Conservation (phyloP, 2,888 invertebrate species). For the Drosophila ezoana region DNA sequence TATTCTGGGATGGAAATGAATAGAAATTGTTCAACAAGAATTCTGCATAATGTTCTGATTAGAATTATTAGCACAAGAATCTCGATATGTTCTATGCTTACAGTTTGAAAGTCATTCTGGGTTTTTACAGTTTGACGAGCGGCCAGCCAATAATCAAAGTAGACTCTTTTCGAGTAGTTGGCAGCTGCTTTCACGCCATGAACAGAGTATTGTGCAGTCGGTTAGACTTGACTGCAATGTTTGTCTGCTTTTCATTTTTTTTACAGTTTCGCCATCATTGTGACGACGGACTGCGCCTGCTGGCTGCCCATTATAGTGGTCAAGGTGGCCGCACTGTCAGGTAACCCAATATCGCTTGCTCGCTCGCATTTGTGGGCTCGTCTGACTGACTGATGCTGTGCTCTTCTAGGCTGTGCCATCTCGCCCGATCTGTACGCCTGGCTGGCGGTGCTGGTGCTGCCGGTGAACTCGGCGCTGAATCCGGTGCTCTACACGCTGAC, state of each 20-base stretch:
- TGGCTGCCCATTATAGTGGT: conserved; percentile 88
- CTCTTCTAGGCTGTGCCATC: conserved; percentile 85
- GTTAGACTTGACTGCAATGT: no score
- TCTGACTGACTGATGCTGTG: neutral
- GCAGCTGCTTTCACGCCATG: neutral
- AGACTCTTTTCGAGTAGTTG: neutral
- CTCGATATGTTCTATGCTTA: no score
- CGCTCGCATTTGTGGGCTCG: neutral
- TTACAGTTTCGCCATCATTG: conserved; percentile 86
- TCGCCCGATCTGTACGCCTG: conserved; percentile 87
- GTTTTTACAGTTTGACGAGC: no score
- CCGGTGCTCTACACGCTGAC: conserved; percentile 88
- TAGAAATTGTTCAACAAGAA: no score
- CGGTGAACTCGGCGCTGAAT: conserved; percentile 88
- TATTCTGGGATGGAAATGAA: no score
- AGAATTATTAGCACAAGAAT: no score
- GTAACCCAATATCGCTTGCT: conserved; percentile 75
- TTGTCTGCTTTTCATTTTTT: neutral
- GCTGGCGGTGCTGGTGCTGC: conserved; percentile 87
- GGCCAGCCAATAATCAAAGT: neutral
- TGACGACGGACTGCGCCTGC: conserved; percentile 87
- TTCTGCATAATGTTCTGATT: no score
- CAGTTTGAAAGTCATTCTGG: no score
- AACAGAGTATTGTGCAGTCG: neutral
- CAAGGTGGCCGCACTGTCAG: conserved; percentile 86